Evolutionary conservation across 2,113 vertebrate genomes (phyloP), one percentile per base, ranked within the genome.

Genomic region (Labeo catla): DNA sequence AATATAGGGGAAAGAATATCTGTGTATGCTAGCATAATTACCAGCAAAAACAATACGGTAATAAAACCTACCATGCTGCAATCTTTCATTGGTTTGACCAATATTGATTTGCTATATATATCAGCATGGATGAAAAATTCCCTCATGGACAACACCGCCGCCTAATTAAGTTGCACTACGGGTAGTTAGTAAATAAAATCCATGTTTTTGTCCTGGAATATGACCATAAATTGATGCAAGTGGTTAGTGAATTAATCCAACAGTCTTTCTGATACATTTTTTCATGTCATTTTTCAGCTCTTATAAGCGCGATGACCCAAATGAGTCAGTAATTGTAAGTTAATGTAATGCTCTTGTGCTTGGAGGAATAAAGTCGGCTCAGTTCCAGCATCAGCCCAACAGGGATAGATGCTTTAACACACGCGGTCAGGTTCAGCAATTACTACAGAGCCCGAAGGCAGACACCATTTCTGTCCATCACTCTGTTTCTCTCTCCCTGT

Each of bases 261-360:
- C 50, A 50, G 45, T 70, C 5, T 49, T 50, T 34, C 63, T 81
- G 78, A 82, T 68, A 16, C 15, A 2, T 21, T 80, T 78, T 13
- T 28, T 28, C 28, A 28, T n/a, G 77, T 50, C 1, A 49, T 21
- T 73, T 52, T 73, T 59, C 11, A 73, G 34, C 21, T 21, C 19
- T 73, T 59, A 52, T 43, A 16, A 57, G 83, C 28, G 89, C 88
- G 15, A 85, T 93, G 94, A 93, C 94, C 93, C 92, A 91, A 92
- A 92, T 94, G 92, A 94, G 93, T 93, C 93, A 91, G 88, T 90
- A 91, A 90, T 90, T 50, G 86, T 92, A 92, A 89, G 90, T 70
- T 89, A 91, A 89, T 57, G 83, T 83, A 89, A 90, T 89, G 90
- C 87, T 89, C 92, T 57, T 80, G 90, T 90, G 90, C 91, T 88